These are phyloP conservation scores for Eupithecia tripunctaria DNA, from an alignment of 2,888 invertebrate species.

Conservation along the genomic window DNA sequence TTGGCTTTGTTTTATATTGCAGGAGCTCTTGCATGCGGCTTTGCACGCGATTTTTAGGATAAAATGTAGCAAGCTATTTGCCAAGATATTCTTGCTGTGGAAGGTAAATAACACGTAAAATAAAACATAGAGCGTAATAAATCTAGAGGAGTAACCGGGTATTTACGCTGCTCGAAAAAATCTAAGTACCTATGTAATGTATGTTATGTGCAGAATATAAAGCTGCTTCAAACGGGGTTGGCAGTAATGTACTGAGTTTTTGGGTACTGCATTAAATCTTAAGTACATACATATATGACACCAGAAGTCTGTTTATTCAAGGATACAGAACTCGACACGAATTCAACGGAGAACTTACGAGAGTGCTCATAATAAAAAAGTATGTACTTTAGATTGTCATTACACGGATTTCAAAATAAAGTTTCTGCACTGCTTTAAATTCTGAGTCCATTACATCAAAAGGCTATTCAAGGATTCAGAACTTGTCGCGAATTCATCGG, in stretches of 20 bases:
- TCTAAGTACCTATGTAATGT: not conserved
- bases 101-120: not conserved
- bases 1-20: conserved; percentile 1
- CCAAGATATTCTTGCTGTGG: not conserved
- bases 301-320: not conserved
- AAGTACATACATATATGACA: not conserved
- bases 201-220: not conserved
- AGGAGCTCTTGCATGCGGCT: not conserved
- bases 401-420: too few species aligned
- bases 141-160: not conserved
- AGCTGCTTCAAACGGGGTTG: not conserved
- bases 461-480: not conserved
- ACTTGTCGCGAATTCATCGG: not conserved
- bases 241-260: not conserved
- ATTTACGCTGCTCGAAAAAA: not conserved
- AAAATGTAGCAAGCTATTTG: not conserved
- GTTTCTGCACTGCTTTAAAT: not conserved
- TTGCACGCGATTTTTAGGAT: conserved; percentile 1
- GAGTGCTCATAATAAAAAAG: not conserved
- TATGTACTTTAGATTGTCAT: not conserved
- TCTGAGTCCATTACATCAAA: not conserved
- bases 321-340: not conserved
- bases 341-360: not conserved
- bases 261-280: not conserved
- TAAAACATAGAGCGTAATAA: not conserved